Percentiles rank a stretch among this genome's conserved stretches.
Conservation (phyloP, 2,888 invertebrate genomes). For the Maniola hyperantus region DNA sequence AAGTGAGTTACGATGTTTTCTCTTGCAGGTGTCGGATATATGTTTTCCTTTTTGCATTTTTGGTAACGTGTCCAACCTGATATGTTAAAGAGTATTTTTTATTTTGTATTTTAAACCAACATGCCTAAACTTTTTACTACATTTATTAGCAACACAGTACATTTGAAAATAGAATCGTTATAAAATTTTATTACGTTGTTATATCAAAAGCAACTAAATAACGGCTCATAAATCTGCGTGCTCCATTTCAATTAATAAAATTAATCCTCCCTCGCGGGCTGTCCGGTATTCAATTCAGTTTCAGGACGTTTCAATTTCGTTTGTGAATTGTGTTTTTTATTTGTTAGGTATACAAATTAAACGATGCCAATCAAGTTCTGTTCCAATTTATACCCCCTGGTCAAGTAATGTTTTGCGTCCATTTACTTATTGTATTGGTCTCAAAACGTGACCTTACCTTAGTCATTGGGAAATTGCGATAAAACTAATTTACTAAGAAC, state of each 20-base stretch:
- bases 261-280: constrained; percentile 64
- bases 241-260: constrained; percentile 69
- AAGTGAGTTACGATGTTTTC: too few relatives aligned
- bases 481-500: constrained; percentile 26
- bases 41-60: too few relatives aligned
- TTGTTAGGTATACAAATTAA: constrained; percentile 63
- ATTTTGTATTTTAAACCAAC: not conserved
- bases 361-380: constrained; percentile 61
- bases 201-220: constrained; percentile 41
- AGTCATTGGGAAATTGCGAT: constrained; percentile 28
- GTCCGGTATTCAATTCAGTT: constrained; percentile 66
- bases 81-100: not conserved
- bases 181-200: constrained; percentile 19
- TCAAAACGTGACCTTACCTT: constrained; percentile 29
- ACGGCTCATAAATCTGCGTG: constrained; percentile 48
- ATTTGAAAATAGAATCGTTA: not conserved
- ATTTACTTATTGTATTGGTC: constrained; percentile 27
- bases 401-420: constrained; percentile 33
- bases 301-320: constrained; percentile 66
- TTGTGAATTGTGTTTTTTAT: constrained; percentile 63
- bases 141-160: too few relatives aligned
- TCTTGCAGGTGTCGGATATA: too few relatives aligned
- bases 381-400: constrained; percentile 47
- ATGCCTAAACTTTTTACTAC: not conserved
- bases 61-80: too few relatives aligned